These are phyloP conservation scores for Mormyrops attenuatus DNA, from an alignment of 2,797 vertebrate species.

Conservation along the genomic window DNA sequence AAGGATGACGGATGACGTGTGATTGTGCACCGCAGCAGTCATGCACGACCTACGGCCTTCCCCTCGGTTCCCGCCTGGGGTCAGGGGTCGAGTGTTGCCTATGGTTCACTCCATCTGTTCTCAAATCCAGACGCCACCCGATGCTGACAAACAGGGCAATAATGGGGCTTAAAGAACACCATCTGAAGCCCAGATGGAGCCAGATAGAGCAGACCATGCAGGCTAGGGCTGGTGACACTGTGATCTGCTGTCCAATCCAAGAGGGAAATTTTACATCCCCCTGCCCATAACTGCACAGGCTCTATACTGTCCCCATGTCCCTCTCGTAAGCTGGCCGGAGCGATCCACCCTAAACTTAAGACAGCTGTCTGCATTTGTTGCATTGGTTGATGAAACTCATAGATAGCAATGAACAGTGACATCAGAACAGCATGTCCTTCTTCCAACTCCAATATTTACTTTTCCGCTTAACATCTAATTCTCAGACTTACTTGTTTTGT, in stretches of 20 bases:
- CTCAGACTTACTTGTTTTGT: conserved; percentile 41
- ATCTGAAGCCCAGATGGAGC: not conserved
- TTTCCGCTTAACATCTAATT: conserved; percentile 35
- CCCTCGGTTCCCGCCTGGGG: conserved; percentile 26
- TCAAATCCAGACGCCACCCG: not conserved
- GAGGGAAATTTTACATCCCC: not conserved
- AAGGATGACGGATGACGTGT: conserved; percentile 48
- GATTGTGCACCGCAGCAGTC: conserved; percentile 42
- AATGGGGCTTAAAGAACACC: not conserved
- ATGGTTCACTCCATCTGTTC: not conserved
- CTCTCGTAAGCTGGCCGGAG: not conserved
- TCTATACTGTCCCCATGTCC: not conserved
- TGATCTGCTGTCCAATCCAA: not conserved
- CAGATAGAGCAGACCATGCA: not conserved
- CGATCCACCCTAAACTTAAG: not conserved
- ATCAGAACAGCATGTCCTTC: conserved; percentile 35
- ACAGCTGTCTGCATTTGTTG: not conserved
- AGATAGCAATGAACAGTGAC: conserved; percentile 43
- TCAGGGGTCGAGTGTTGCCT: conserved; percentile 32
- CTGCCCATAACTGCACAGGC: not conserved
- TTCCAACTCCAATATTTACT: conserved; percentile 57
- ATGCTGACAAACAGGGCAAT: not conserved
- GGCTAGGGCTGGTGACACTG: not conserved
- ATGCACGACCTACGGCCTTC: conserved; percentile 44
- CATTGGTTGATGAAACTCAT: conserved; percentile 38